These are phyloP conservation scores for Idaea aversata DNA, from an alignment of 2,888 invertebrate species.

Conservation along the genomic window DNA sequence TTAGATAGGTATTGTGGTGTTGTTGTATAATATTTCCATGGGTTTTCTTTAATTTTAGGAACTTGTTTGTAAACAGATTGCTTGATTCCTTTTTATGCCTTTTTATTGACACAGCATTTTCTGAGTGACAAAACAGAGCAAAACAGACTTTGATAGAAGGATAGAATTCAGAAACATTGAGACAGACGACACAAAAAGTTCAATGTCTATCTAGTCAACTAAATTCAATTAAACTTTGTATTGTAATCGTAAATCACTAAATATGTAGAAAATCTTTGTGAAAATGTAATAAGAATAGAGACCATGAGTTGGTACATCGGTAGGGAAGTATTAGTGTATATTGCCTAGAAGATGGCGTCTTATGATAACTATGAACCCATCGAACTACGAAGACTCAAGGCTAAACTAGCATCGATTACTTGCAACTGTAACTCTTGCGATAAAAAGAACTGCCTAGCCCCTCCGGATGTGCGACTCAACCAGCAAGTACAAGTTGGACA, in stretches of 20 bases:
- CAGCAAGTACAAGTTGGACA: constrained; percentile 34
- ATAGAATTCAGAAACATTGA: neutral
- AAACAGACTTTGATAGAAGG: neutral
- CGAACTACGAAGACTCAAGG: constrained; percentile 51
- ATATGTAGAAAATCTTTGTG: neutral
- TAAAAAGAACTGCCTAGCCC: constrained; percentile 6
- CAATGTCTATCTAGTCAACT: too few relatives aligned
- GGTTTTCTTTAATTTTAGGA: neutral
- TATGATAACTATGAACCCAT: constrained; percentile 39
- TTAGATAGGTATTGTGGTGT: too few relatives aligned
- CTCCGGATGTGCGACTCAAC: neutral
- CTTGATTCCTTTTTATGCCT: neutral
- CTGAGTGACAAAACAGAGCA: neutral
- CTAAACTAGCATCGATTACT: constrained; percentile 45
- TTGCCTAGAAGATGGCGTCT: constrained; percentile 5
- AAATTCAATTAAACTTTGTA: neutral
- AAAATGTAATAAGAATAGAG: neutral
- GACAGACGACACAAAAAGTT: too few relatives aligned
- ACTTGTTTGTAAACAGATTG: neutral
- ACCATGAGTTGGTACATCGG: neutral
- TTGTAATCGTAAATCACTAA: neutral
- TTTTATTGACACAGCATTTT: neutral
- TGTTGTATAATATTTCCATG: neutral
- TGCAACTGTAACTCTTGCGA: constrained; percentile 48
- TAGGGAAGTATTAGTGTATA: neutral